Evolutionary conservation across 37 sponge, comb jelly and placozoan species (phyloP).

Genomic region (Agelas oroides): DNA sequence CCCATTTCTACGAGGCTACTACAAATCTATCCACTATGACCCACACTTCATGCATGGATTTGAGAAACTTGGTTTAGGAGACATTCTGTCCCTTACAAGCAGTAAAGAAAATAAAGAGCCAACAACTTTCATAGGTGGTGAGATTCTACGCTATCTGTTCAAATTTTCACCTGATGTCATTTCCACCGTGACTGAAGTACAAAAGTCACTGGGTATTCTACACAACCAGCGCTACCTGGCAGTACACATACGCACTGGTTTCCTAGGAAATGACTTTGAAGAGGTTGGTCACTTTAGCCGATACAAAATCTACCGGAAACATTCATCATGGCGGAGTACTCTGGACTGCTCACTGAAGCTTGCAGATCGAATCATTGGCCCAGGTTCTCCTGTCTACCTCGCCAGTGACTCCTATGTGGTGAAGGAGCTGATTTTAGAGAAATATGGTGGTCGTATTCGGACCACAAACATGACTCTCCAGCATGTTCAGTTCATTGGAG

Average conservation of each 20-base stretch:
- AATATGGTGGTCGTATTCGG: slow-evolving; percentile 14
- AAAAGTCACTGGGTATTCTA: neutral
- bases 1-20: neutral
- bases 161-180: neutral
- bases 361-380: neutral
- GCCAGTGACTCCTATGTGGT: slow-evolving; percentile 41
- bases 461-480: slow-evolving; percentile 8
- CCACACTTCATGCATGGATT: too few relatives aligned
- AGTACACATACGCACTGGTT: slow-evolving; percentile 56
- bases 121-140: neutral
- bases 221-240: slow-evolving; percentile 6
- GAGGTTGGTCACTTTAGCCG: neutral
- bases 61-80: too few relatives aligned
- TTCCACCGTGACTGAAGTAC: neutral
- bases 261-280: slow-evolving; percentile 30
- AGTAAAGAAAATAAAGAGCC: too few relatives aligned
- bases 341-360: slow-evolving; percentile 22
- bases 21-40: neutral
- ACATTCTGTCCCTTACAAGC: too few relatives aligned
- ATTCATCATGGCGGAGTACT: neutral
- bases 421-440: slow-evolving; percentile 7
- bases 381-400: neutral
- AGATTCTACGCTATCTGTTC: slow-evolving; percentile 27
- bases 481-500: neutral
- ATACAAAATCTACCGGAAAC: neutral